Conservation (phyloP, 2,888 invertebrate genomes). For the Yponomeuta evonymella region DNA sequence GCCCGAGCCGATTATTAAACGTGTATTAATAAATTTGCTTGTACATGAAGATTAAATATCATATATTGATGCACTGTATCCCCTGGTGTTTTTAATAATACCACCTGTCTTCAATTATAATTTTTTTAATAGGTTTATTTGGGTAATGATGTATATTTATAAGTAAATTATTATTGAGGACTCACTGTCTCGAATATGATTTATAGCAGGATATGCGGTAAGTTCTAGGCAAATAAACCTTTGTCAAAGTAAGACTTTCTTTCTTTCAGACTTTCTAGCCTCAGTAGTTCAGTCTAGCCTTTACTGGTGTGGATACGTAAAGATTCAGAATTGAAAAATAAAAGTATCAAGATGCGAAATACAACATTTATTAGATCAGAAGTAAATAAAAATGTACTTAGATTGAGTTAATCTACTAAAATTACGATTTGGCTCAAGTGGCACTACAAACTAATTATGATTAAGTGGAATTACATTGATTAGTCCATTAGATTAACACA, state of each 20-base stretch:
- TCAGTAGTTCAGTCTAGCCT: neutral
- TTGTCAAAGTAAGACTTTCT: slow-evolving; percentile 31
- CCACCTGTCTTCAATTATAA: slow-evolving; percentile 60
- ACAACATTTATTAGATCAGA: neutral
- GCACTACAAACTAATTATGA: neutral
- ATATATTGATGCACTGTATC: slow-evolving; percentile 84
- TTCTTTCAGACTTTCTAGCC: slow-evolving; percentile 7
- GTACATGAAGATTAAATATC: slow-evolving; percentile 86
- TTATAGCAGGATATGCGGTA: slow-evolving; percentile 62
- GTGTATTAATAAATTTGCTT: slow-evolving; percentile 82
- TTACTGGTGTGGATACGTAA: neutral
- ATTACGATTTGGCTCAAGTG: slow-evolving; percentile 4
- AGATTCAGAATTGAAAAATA: neutral
- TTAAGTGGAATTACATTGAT: neutral
- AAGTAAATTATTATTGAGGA: slow-evolving; percentile 72
- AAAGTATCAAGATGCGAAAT: neutral
- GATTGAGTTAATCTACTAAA: neutral
- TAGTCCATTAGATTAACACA: neutral
- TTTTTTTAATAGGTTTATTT: slow-evolving; percentile 67
- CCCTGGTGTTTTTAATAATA: slow-evolving; percentile 71
- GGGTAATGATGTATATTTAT: slow-evolving; percentile 71
- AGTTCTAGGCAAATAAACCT: slow-evolving; percentile 72
- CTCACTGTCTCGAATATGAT: slow-evolving; percentile 68
- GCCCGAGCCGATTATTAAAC: slow-evolving; percentile 58
- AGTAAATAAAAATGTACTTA: neutral